Evolutionary conservation across 2,113 vertebrate species (phyloP).

Genomic region (Calypte anna): DNA sequence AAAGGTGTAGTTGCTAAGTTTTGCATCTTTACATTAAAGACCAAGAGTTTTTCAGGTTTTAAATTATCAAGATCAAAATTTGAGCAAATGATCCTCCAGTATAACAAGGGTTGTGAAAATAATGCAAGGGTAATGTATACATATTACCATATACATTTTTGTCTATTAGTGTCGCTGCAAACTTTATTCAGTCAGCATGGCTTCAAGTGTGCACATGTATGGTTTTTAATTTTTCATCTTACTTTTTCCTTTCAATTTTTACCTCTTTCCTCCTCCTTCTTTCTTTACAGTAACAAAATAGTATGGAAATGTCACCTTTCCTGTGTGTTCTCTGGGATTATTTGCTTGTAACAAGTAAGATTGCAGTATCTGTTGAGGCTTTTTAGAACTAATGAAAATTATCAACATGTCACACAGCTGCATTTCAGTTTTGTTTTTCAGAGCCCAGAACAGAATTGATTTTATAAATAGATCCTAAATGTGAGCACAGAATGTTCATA

Average conservation of each 20-base stretch:
- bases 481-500: conserved; percentile 76
- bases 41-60: neutral
- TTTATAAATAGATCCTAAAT: conserved; percentile 86
- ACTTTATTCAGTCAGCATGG: neutral
- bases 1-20: neutral
- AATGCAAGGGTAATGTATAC: conserved; percentile 23
- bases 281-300: conserved; percentile 34
- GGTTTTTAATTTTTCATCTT: conserved; percentile 28
- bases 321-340: conserved; percentile 61
- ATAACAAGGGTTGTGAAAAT: conserved; percentile 18
- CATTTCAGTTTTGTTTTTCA: conserved; percentile 83
- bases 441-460: conserved; percentile 80
- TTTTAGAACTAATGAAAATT: conserved; percentile 83
- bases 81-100: neutral
- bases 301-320: conserved; percentile 72
- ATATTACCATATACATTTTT: neutral
- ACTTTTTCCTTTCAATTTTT: conserved; percentile 32
- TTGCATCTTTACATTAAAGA: conserved; percentile 18
- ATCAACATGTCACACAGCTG: conserved; percentile 84
- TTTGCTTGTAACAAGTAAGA: conserved; percentile 75
- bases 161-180: neutral
- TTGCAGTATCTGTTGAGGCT: conserved; percentile 77
- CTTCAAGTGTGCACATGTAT: conserved; percentile 19
- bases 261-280: neutral
- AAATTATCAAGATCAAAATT: conserved; percentile 1